Evolutionary conservation across 2,113 vertebrate species (phyloP).

Genomic region (Lates calcarifer): DNA sequence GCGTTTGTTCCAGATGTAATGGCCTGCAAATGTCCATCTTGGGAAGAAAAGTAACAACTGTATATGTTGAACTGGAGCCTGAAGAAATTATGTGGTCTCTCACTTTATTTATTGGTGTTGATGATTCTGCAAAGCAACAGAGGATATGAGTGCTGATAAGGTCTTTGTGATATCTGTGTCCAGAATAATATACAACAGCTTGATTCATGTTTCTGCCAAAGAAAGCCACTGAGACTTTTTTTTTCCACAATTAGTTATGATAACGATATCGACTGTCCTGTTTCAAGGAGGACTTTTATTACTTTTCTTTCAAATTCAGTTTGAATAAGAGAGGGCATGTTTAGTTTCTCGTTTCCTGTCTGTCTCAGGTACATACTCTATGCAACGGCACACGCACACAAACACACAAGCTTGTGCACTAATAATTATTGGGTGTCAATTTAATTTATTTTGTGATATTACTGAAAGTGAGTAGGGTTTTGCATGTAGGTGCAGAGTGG

Average conservation of each 20-base stretch:
- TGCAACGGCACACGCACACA: not conserved
- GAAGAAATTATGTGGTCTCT: conserved; percentile 45
- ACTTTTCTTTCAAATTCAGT: conserved; percentile 32
- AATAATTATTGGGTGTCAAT: not conserved
- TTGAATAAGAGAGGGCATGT: not conserved
- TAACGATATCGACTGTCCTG: conserved; percentile 29
- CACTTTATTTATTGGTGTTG: conserved; percentile 73
- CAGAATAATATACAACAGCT: conserved; percentile 70
- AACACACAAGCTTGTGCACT: not conserved
- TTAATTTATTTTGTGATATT: conserved; percentile 13
- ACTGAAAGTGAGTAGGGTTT: not conserved
- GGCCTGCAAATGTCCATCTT: conserved; percentile 29
- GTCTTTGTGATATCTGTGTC: conserved; percentile 66
- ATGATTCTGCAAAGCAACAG: conserved; percentile 47
- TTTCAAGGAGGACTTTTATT: conserved; percentile 31
- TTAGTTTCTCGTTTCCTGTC: not conserved
- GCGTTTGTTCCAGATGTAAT: not conserved
- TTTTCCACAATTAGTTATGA: conserved; percentile 23
- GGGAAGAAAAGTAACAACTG: conserved; percentile 37
- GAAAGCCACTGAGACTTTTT: conserved; percentile 37
- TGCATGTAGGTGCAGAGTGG: not conserved
- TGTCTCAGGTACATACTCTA: not conserved
- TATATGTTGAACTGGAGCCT: conserved; percentile 54
- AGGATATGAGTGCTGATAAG: conserved; percentile 65
- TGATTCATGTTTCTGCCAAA: conserved; percentile 68